phyloP scores from a whole-genome alignment of 2,888 invertebrate species.

The Lasioglossum malachurum region DNA sequence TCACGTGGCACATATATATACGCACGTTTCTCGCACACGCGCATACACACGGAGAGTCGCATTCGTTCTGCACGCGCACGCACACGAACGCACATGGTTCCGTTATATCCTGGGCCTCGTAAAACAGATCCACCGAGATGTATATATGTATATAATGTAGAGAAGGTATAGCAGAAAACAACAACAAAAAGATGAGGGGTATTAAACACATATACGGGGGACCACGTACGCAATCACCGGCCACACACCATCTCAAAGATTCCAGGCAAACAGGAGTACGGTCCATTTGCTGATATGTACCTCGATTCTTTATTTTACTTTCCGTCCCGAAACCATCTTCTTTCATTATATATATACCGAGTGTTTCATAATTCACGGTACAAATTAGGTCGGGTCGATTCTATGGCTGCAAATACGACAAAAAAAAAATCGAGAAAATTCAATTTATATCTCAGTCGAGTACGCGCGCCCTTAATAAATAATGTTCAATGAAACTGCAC shows the following conservation, averaged over 20 bases:
- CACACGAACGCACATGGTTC: conserved; percentile 50
- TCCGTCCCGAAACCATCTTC: not conserved
- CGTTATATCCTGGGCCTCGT: conserved; percentile 70
- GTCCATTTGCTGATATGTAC: conserved; percentile 80
- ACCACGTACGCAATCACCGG: conserved; percentile 72
- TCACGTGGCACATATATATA: conserved; percentile 43
- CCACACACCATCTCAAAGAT: conserved; percentile 73
- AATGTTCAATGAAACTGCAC: no score
- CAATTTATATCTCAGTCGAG: no score
- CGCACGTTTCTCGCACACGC: conserved; percentile 36
- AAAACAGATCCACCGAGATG: conserved; percentile 48
- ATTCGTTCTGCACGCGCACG: conserved; percentile 32
- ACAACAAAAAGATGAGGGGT: conserved; percentile 26
- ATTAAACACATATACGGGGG: conserved; percentile 55
- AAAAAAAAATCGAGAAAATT: no score
- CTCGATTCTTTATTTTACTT: not conserved
- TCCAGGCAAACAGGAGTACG: conserved; percentile 78
- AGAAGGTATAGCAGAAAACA: conserved; percentile 30
- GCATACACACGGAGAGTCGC: not conserved
- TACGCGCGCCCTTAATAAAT: no score
- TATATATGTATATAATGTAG: conserved; percentile 30
- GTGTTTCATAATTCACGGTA: no score
- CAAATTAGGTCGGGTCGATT: no score
- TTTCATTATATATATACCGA: no score
- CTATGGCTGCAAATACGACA: no score